Base-by-base conservation (phyloP, 23 tunicate species). In the Phallusia fumigata region DNA sequence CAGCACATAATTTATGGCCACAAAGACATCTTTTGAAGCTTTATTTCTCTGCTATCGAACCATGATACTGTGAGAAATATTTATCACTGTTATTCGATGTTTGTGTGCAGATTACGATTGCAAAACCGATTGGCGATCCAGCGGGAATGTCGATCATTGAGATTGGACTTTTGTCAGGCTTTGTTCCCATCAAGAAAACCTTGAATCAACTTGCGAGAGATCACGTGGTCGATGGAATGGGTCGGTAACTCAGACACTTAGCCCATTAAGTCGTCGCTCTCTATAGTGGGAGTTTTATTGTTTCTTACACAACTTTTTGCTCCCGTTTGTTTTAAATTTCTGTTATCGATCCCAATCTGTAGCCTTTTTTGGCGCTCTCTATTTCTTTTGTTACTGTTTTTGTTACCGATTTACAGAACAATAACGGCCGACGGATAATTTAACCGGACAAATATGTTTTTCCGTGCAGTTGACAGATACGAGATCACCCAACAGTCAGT, bases 141-240 rank as follows among this genome's bases (percentile, higher is more conserved):
- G 73, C 90, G 1, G 88, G 78, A 50, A 83, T 80, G 74, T 69
- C 96, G 21, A 91, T 86, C 19, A 74, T 91, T 50, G 90, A 91
- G 45, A 73, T 91, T 53, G 89, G 83, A 45, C 64, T 86, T 16
- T n/a, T 91, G 74, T 91, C 96, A 22, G 96, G 96, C 1, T 91
- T 75, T 44, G 80, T 32, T 31, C 83, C 90, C 33, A 50, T 85
- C 31, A 75, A 76, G 52, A 45, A 65, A 31, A 76, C 95, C 13
- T 18, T 90, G 36, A 44, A 45, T 0, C 45, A 44, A 26, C 32
- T 90, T 47, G 24, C 35, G 13, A 76, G 16, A 35, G 78, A 53
- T 28, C 22, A 52, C 19, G 81, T 32, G 0, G 73, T 50, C 11
- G 96, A 91, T 64, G 96, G 96, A 32, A 47, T 86, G 1, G 50